Base-by-base conservation (phyloP, 2,888 invertebrate genomes). In the Plebejus argus region DNA sequence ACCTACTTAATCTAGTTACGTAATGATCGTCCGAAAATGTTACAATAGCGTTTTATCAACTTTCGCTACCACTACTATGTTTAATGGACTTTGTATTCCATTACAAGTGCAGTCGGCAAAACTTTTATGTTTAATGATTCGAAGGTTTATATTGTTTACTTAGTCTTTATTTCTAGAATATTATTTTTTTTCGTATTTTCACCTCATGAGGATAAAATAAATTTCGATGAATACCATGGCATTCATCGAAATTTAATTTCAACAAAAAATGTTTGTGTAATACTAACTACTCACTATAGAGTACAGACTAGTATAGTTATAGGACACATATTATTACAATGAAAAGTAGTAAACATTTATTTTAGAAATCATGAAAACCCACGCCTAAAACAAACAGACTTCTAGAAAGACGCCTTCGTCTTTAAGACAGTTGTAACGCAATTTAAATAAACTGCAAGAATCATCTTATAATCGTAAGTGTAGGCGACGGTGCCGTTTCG, bases 401-500 rank as follows among this genome's bases (percentile, higher is more conserved):
- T 71, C 35, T 71, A 39, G 71, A 39, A 71, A 77, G 28, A 66
- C 28, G 66, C 18, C 66, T 66, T 15, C 66, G 66, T 23, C 18
- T 66, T 33, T 66, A 28, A 28, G 66, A 66, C 66, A 66, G 80
- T 77, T 78, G 79, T 80, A 82, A 78, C 79, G 82, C 79, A 81
- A 78, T 81, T 81, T 81, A 80, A 82, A 84, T 84, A 82, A 83
- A 81, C 80, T 80, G 81, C 83, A 83, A 83, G 85, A 89, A 87
- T 86, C 89, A 89, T 90, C 90, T 85, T 87, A 86, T 88, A 88
- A 87, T 89, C 87, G 92, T 92, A 91, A 89, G 92, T 91, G 93
- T 93, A 92, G 93, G 93, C 93, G 92, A 92, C 90, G 91, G 91
- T 92, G 92, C 91, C 91, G 91, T 92, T 92, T 93, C 91, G 89